Evolutionary conservation across 2,888 invertebrate species (phyloP).

Genomic region (Melanostoma scalare): DNA sequence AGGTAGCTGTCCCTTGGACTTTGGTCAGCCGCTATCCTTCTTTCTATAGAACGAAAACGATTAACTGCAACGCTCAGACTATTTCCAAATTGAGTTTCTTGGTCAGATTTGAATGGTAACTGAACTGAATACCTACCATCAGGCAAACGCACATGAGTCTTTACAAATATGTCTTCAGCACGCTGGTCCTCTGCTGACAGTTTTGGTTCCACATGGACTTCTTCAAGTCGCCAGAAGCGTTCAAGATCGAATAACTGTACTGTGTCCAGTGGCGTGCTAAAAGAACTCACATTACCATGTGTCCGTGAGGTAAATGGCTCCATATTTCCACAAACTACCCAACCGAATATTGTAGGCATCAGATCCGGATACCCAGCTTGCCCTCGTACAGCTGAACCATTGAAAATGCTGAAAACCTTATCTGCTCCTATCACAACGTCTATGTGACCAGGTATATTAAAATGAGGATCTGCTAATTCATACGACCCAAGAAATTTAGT

Average conservation of each 20-base stretch:
- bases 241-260: conserved; percentile 4
- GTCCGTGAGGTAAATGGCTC: background rate
- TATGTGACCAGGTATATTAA: background rate
- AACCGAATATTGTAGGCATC: conserved; percentile 16
- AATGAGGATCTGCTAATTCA: conserved; percentile 11
- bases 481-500: background rate
- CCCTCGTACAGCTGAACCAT: conserved; percentile 6
- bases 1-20: background rate
- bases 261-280: conserved; percentile 9
- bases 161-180: conserved; percentile 17
- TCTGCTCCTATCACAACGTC: conserved; percentile 5
- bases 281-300: background rate
- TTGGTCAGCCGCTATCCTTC: background rate
- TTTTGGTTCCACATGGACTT: conserved; percentile 5
- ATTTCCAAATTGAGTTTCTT: conserved; percentile 5
- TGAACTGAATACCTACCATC: conserved; percentile 23
- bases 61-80: background rate
- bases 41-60: conserved; percentile 10
- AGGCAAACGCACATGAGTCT: background rate
- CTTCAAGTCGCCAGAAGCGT: conserved; percentile 21
- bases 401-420: conserved; percentile 23
- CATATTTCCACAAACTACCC: conserved; percentile 9
- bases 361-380: conserved; percentile 5
- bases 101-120: conserved; percentile 18
- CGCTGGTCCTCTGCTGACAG: conserved; percentile 20